Evolutionary conservation across 2,113 vertebrate genomes (phyloP).

Genomic region (Plecotus auritus): DNA sequence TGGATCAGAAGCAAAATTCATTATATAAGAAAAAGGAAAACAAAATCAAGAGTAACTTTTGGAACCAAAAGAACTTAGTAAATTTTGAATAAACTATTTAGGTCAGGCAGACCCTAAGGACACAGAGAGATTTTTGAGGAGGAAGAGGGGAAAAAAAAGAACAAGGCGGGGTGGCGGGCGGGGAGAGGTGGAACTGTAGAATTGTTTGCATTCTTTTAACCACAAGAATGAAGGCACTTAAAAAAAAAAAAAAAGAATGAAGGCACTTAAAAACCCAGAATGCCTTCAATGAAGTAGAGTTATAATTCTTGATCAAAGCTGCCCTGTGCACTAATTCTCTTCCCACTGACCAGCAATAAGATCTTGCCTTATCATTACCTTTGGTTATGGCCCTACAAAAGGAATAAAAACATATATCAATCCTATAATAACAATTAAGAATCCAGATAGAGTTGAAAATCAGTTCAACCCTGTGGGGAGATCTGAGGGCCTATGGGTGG

Average conservation of each 20-base stretch:
- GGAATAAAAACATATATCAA: background rate
- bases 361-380: background rate
- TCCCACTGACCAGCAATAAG: background rate
- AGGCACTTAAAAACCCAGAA: background rate
- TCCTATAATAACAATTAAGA: background rate
- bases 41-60: background rate
- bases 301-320: background rate
- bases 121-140: background rate
- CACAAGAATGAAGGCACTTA: constrained; percentile 29
- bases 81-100: background rate
- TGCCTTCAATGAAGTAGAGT: background rate
- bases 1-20: background rate
- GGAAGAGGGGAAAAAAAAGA: background rate
- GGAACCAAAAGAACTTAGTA: background rate
- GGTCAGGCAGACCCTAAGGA: background rate
- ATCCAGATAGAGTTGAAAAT: background rate
- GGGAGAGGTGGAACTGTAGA: background rate
- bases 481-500: background rate
- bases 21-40: background rate
- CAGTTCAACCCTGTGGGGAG: background rate
- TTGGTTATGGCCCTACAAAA: background rate
- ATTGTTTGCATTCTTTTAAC: constrained; percentile 15
- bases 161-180: fast-evolving
- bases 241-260: constrained; percentile 9
- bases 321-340: background rate